A percentile compares a stretch with the other conserved stretches of the same genome.
Conservation (phyloP, 2,888 invertebrate genomes). For the Nycteola revayana region DNA sequence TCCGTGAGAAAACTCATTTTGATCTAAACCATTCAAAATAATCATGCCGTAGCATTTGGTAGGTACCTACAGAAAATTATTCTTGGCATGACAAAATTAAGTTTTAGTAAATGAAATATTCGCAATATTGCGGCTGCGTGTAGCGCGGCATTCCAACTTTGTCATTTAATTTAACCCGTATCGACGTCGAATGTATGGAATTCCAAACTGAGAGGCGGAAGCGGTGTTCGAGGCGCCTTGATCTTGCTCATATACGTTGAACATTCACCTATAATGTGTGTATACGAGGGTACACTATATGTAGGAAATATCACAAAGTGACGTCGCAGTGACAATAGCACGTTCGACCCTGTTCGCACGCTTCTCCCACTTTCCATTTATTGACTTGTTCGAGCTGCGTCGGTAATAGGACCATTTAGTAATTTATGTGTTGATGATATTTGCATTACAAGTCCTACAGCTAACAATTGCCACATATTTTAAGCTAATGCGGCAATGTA, state of each 20-base stretch:
- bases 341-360: constrained; percentile 75
- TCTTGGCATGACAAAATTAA: too few species aligned
- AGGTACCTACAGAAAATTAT: too few species aligned
- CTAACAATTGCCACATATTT: constrained; percentile 22
- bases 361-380: constrained; percentile 68
- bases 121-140: constrained; percentile 22
- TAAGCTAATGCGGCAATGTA: too few species aligned
- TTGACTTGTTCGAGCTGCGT: constrained; percentile 61
- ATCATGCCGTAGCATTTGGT: too few species aligned
- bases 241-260: constrained; percentile 52
- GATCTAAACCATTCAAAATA: too few species aligned
- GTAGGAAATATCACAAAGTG: constrained; percentile 59
- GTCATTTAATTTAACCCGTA: constrained; percentile 38
- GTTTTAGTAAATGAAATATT: constrained; percentile 34
- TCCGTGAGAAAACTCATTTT: too few species aligned
- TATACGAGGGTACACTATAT: constrained; percentile 27
- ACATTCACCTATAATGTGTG: constrained; percentile 25
- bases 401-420: constrained; percentile 53
- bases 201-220: constrained; percentile 67
- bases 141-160: constrained; percentile 31
- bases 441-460: constrained; percentile 8
- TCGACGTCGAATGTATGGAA: constrained; percentile 44
- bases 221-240: constrained; percentile 63
- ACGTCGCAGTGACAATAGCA: constrained; percentile 64
- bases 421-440: constrained; percentile 44